Conservation (phyloP, 2,113 vertebrate genomes). For the Dipodomys ordii region DNA sequence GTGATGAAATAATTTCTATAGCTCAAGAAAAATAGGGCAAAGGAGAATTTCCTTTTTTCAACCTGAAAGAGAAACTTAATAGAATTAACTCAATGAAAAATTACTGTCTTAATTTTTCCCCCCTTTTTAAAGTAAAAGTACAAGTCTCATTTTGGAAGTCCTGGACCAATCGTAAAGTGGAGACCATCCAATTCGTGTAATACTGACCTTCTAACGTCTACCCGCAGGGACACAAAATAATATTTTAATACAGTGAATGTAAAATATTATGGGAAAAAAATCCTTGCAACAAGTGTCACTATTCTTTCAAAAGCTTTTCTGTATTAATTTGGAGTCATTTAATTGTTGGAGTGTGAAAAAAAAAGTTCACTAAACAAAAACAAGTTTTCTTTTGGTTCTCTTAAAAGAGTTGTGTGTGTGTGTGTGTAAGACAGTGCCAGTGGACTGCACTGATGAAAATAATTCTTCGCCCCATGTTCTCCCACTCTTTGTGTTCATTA, state of each 20-base stretch:
- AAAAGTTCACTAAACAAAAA: background rate
- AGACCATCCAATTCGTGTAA: background rate
- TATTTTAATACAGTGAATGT: slow-evolving; percentile 18
- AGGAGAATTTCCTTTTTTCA: slow-evolving; percentile 36
- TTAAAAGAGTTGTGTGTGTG: background rate
- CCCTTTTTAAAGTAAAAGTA: background rate
- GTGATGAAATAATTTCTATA: slow-evolving; percentile 6
- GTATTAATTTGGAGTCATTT: background rate
- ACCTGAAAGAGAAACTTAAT: slow-evolving; percentile 40
- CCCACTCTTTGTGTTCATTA: background rate
- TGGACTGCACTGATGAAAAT: background rate
- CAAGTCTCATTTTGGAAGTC: background rate
- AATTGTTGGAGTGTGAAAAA: background rate
- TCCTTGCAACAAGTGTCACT: slow-evolving; percentile 60
- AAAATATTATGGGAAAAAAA: slow-evolving; percentile 1
- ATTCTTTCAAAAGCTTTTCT: slow-evolving; percentile 6
- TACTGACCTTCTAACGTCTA: slow-evolving; percentile 25
- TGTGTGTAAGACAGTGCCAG: background rate
- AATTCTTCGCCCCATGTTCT: background rate
- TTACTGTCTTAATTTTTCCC: background rate
- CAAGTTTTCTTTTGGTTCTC: background rate
- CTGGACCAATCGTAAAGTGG: background rate
- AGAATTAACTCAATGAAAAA: slow-evolving; percentile 54
- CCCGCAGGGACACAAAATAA: background rate
- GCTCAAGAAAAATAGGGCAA: slow-evolving; percentile 47